A percentile compares a stretch with the other conserved stretches of the same genome.
Evolutionary conservation across 2,113 vertebrate genomes (phyloP).

Genomic region (Echinops telfairi): DNA sequence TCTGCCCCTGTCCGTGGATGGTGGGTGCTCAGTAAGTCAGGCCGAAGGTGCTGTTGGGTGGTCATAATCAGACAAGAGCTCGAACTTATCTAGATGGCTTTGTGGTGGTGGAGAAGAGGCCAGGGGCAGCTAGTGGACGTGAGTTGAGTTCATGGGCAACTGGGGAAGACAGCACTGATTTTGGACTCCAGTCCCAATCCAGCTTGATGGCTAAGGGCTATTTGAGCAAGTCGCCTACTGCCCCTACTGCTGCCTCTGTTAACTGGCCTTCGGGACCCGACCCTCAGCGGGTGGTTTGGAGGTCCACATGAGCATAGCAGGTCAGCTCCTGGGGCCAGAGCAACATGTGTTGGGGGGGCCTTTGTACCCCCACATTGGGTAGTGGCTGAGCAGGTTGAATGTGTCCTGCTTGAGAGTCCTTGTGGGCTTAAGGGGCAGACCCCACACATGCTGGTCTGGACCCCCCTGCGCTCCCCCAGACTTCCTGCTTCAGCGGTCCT

Average conservation of each 20-base stretch:
- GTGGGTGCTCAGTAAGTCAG: conserved; percentile 6
- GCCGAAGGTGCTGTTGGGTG: conserved; percentile 1
- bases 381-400: background rate
- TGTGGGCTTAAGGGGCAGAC: background rate
- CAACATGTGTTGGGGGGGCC: background rate
- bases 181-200: conserved; percentile 42
- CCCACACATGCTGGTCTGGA: background rate
- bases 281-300: background rate
- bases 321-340: background rate
- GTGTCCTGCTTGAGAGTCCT: background rate
- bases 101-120: background rate
- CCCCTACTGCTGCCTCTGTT: conserved; percentile 24
- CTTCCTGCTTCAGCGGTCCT: conserved; percentile 20
- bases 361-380: background rate
- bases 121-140: conserved; percentile 27
- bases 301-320: conserved; percentile 15
- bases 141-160: conserved; percentile 39
- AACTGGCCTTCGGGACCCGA: background rate
- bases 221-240: background rate
- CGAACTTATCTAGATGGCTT: conserved; percentile 12
- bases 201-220: background rate
- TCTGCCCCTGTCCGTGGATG: background rate
- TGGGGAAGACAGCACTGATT: conserved; percentile 45
- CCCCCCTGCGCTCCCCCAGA: background rate
- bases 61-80: conserved; percentile 26